Base-by-base conservation (phyloP, 2,113 vertebrate species). In the Xenus cinereus region DNA sequence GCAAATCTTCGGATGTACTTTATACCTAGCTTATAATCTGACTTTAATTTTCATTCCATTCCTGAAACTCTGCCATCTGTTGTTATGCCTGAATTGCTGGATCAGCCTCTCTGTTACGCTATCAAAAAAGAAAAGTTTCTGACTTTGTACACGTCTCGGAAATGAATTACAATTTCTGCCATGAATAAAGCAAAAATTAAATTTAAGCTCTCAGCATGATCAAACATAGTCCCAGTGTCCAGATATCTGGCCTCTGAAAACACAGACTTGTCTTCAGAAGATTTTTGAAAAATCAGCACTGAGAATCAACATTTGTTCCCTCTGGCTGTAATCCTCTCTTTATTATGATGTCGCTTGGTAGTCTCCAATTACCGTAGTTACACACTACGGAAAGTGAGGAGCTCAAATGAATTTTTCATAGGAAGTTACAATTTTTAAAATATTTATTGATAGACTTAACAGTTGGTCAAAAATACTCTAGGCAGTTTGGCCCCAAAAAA, bases 31-130 rank as follows among this genome's bases (percentile, higher is more conserved):
- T 90, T 86, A 94, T 64, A 93, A 93, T 89, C 79, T 23, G 85
- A 59, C 60, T 94, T 84, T 39, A 84, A 60, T 80, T 95, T 91
- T 74, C 78, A 94, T 86, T 90, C 59, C 78, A 50, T 77, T 91
- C 93, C 78, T 95, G 94, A 94, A 95, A 76, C 59, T 62, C 88
- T 59, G 82, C 79, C 92, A 88, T 92, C 90, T 93, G 85, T 83
- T 93, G 85, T 83, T 92, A 87, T 19, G 75, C 56, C 60, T 81
- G 54, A 95, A 86, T 73, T 83, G 48, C 53, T 93, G 57, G 60
- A 89, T 92, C 64, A 84, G 39, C 54, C 57, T 82, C 68, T 87
- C 81, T 85, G 50, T 74, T 90, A 86, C 8, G 41, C 45, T 60
- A 74, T 27, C 26, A 93, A 80, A 67, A 68, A 88, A 82, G 17